Evolutionary conservation across 2,797 vertebrate species (phyloP), one percentile per base, ranked within the genome.

Genomic region (Decapterus maruadsi): DNA sequence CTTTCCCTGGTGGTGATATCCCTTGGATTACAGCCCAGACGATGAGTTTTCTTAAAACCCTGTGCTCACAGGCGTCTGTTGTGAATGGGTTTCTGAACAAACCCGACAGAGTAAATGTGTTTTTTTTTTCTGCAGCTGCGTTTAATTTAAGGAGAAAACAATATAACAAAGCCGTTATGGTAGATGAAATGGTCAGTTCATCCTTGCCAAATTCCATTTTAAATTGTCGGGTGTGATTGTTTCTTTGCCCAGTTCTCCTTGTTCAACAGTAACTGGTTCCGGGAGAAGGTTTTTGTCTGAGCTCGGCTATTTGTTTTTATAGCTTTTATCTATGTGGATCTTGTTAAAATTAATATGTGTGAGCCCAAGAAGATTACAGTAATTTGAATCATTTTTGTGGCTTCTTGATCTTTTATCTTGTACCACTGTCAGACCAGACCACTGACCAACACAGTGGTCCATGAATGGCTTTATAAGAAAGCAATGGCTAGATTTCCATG

Each of bases 101-200:
- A 50, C 77, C 77, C 56, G 31, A 46, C n/a, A 2, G 40, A 6
- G 22, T 62, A 10, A 78, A 60, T 54, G 29, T 16, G 8, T 59
- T 38, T n/a, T 38, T 45, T 26, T 31, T 4, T 57, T 8, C 64
- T 56, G 59, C 63, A 50, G 59, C 71, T 75, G 68, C 5, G 26
- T 76, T 65, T 78, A 75, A 75, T 55, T 68, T 20, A n/a, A 43
- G 16, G 12, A 68, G 42, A 75, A 68, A 69, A 53, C 43, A 64
- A 51, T 57, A 51, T 6, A 72, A 73, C 66, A 61, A 74, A 78
- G 67, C 54, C 0, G 14, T 51, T 59, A 63, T 10, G 31, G 68
- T n/a, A 72, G 59, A 81, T 66, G 22, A 68, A 69, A 75, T 2
- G 26, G 58, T 48, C 19, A 20, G 3, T 40, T 66, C 54, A 68